These are phyloP conservation scores for Diachrysia chrysitis DNA, from an alignment of 2,888 invertebrate genomes.

Conservation along the genomic window DNA sequence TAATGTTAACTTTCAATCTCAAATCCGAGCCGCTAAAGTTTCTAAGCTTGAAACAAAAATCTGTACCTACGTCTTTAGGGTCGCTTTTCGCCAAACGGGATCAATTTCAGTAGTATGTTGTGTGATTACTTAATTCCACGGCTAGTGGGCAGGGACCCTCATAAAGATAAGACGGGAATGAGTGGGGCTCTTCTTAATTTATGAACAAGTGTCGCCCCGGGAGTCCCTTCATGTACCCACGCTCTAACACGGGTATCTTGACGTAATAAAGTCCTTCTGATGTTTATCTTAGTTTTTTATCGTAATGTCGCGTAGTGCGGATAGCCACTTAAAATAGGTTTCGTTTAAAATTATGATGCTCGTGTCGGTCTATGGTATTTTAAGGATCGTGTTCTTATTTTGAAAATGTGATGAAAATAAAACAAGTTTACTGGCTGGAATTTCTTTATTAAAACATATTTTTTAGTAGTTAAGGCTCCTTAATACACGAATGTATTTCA, in stretches of 20 bases:
- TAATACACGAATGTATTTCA: no score
- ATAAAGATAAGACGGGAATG: constrained; percentile 83
- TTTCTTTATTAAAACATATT: no score
- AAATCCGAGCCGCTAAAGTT: background rate
- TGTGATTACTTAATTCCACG: constrained; percentile 85
- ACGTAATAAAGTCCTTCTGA: constrained; percentile 68
- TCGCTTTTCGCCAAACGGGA: constrained; percentile 49
- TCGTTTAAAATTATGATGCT: constrained; percentile 33
- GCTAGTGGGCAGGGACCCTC: constrained; percentile 81
- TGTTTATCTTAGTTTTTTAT: constrained; percentile 68
- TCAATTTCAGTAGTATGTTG: constrained; percentile 73
- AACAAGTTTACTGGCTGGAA: no score
- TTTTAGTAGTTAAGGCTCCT: background rate
- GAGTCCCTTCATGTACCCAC: constrained; percentile 60
- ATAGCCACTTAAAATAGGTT: constrained; percentile 42
- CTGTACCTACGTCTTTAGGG: constrained; percentile 25
- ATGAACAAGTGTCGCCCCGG: constrained; percentile 77
- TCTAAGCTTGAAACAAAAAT: background rate
- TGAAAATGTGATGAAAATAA: background rate
- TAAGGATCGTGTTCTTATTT: background rate
- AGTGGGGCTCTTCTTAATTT: constrained; percentile 81
- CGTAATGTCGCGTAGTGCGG: constrained; percentile 38
- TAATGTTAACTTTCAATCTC: background rate
- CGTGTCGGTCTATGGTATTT: background rate
- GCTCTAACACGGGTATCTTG: constrained; percentile 65